Conservation (phyloP, 2,888 invertebrate species). For the Idaea aversata region DNA sequence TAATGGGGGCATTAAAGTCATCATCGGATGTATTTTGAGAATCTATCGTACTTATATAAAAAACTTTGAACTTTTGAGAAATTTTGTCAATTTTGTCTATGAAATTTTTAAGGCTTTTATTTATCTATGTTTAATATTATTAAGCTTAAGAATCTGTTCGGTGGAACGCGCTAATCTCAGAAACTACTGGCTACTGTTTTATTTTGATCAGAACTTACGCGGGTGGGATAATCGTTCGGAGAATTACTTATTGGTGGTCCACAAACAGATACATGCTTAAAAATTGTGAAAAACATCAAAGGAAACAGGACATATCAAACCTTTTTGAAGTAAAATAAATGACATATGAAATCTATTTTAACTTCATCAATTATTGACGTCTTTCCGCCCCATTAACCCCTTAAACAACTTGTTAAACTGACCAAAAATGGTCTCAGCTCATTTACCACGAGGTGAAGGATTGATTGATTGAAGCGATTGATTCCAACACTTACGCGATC, state of each 20-base stretch:
- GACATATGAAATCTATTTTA: neutral
- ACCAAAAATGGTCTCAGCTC: slow-evolving; percentile 27
- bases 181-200: too few relatives aligned
- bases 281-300: too few relatives aligned
- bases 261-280: too few relatives aligned
- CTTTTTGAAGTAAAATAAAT: too few relatives aligned
- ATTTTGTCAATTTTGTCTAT: neutral
- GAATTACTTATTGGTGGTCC: too few relatives aligned
- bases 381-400: slow-evolving; percentile 4
- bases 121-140: too few relatives aligned
- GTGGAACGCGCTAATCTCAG: too few relatives aligned
- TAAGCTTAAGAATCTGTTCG: too few relatives aligned
- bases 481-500: slow-evolving; percentile 32
- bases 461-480: slow-evolving; percentile 36
- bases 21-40: neutral
- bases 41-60: neutral
- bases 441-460: slow-evolving; percentile 19
- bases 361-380: neutral
- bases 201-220: too few relatives aligned
- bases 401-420: slow-evolving; percentile 15
- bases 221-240: neutral
- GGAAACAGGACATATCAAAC: too few relatives aligned
- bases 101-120: too few relatives aligned
- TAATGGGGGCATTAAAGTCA: neutral
- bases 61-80: neutral